Evolutionary conservation across 1,140 invertebrate species (phyloP), one percentile per base, ranked within the genome.

Genomic region (Drosophila nebulosa): DNA sequence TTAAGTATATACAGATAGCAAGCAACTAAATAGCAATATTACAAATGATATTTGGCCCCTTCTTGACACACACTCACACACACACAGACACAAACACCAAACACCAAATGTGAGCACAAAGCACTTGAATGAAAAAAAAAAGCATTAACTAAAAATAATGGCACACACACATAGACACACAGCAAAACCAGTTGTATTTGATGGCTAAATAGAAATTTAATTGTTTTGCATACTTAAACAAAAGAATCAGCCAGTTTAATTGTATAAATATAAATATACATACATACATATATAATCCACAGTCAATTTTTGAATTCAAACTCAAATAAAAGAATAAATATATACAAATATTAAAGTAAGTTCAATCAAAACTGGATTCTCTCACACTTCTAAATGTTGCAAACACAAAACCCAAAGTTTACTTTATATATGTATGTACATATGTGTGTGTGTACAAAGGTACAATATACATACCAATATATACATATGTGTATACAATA

Each of bases 261-360:
- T 66, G 72, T 76, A 80, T 67, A 65, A 64, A 63, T 18, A n/a
- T n/a, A n/a, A n/a, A n/a, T n/a, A n/a, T n/a, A n/a, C n/a, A n/a
- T n/a, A n/a, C n/a, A n/a, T 30, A 30, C 2, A 6, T 30, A 30
- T 30, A 36, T 56, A 79, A 50, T 61, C 36, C 27, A 58, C 60
- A 72, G 81, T 85, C 81, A 85, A 85, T 85, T 85, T 85, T 88
- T 69, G 78, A 85, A 85, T 67, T 67, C 78, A 69, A 73, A 77
- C 70, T 69, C 59, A 78, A 86, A 64, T 72, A 59, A 58, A 64
- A 62, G 59, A 73, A 56, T 50, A 65, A 61, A 46, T 30, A 62
- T 27, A 30, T 51, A 59, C 70, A 39, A 64, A 79, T 81, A 79
- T 63, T 66, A 30, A 1, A 78, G 76, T 46, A 46, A 24, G 50